These are phyloP conservation scores for Drosophila acutilabella DNA, from an alignment of 2,888 invertebrate genomes.

Conservation along the genomic window DNA sequence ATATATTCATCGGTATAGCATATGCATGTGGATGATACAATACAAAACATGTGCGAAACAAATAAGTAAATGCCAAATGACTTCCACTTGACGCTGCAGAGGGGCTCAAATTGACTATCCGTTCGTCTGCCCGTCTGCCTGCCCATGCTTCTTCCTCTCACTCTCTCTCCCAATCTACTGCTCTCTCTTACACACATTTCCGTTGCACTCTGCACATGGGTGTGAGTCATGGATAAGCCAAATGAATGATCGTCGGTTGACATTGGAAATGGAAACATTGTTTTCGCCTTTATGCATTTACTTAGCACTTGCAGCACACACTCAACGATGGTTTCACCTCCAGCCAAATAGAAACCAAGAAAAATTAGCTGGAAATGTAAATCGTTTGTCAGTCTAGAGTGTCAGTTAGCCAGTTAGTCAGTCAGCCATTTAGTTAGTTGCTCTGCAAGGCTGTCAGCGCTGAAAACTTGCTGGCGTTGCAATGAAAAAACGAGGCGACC, in stretches of 20 bases:
- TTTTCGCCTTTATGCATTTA: constrained; percentile 33
- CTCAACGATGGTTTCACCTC: constrained; percentile 53
- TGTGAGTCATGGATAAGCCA: constrained; percentile 70
- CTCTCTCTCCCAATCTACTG: background rate
- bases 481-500: constrained; percentile 63
- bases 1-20: background rate
- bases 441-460: constrained; percentile 51
- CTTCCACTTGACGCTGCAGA: constrained; percentile 55
- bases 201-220: constrained; percentile 47
- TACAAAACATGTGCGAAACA: constrained; percentile 50
- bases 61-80: constrained; percentile 56
- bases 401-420: constrained; percentile 29
- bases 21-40: constrained; percentile 21
- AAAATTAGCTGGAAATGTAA: constrained; percentile 74
- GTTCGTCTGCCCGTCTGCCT: constrained; percentile 11
- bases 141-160: background rate
- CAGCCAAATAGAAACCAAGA: constrained; percentile 36
- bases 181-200: constrained; percentile 40
- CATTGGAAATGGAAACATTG: constrained; percentile 68
- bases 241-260: constrained; percentile 73
- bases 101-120: constrained; percentile 36
- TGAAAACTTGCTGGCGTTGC: constrained; percentile 66
- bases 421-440: constrained; percentile 32
- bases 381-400: constrained; percentile 55
- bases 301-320: constrained; percentile 63